Conservation (phyloP, 1,140 invertebrate genomes). For the Chrysomallon squamiferum region DNA sequence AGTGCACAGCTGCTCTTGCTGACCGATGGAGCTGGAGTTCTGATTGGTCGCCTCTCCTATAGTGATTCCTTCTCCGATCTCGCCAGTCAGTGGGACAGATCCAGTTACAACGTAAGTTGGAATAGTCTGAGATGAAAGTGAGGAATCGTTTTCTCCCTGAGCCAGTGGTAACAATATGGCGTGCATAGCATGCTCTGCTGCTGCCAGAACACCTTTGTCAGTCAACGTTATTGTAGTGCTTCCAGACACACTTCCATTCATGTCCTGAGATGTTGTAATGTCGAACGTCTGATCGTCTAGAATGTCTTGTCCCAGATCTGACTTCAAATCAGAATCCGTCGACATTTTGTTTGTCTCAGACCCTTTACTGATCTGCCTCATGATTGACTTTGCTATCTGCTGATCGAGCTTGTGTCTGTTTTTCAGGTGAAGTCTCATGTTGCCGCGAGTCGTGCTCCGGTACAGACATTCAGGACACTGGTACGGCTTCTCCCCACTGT, state of each 20-base stretch:
- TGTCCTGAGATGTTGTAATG: not conserved
- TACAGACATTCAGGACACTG: constrained; percentile 84
- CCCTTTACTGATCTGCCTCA: constrained; percentile 20
- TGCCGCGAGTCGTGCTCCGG: constrained; percentile 45
- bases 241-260: not conserved
- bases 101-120: not conserved
- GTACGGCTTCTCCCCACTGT: constrained; percentile 92
- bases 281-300: not conserved
- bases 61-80: not conserved
- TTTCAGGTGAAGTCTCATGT: constrained; percentile 46
- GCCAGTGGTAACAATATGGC: constrained; percentile 8
- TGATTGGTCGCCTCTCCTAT: not conserved
- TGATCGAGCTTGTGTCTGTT: constrained; percentile 38
- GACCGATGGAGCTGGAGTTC: not conserved
- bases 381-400: constrained; percentile 26
- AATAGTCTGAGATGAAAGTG: not conserved
- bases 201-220: not conserved
- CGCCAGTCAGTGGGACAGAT: not conserved
- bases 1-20: not conserved
- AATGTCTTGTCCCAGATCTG: not conserved
- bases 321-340: not conserved
- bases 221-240: not conserved
- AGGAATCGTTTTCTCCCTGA: constrained; percentile 1
- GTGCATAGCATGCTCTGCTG: constrained; percentile 7
- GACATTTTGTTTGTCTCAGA: not conserved